A percentile compares a stretch with the other conserved stretches of the same genome.
These are phyloP conservation scores for Protaetia brevitarsis DNA, from an alignment of 1,140 invertebrate genomes.

Conservation along the genomic window DNA sequence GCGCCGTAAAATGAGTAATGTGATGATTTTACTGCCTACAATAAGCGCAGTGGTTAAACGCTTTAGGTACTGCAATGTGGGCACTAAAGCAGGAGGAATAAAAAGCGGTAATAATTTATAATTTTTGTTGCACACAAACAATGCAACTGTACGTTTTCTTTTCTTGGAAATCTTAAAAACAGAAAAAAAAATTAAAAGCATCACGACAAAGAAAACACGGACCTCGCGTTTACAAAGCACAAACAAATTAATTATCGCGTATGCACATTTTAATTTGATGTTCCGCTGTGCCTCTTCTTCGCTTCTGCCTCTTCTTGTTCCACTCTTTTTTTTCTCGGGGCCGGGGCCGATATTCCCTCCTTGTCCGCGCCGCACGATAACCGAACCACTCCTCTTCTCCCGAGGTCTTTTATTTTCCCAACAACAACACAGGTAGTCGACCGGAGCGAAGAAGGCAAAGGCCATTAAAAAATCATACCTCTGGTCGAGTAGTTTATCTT, in stretches of 20 bases:
- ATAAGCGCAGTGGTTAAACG: no score
- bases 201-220: not conserved
- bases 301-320: not conserved
- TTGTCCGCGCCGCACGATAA: not conserved
- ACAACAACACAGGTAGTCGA: constrained; percentile 17
- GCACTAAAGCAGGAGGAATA: no score
- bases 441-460: constrained; percentile 11
- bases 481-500: constrained; percentile 14
- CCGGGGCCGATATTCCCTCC: constrained; percentile 2
- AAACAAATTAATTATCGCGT: no score
- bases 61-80: no score
- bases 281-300: not conserved
- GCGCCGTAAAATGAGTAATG: no score
- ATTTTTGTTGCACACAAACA: not conserved
- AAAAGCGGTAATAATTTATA: no score
- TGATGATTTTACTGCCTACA: no score
- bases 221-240: not conserved
- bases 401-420: constrained; percentile 11
- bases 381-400: not conserved
- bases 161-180: not conserved
- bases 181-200: constrained; percentile 1
- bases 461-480: constrained; percentile 14
- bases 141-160: not conserved
- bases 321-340: not conserved
- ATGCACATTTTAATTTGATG: no score